These are phyloP conservation scores for Heliconius ethilla DNA, from an alignment of 2,888 invertebrate genomes.

Conservation along the genomic window DNA sequence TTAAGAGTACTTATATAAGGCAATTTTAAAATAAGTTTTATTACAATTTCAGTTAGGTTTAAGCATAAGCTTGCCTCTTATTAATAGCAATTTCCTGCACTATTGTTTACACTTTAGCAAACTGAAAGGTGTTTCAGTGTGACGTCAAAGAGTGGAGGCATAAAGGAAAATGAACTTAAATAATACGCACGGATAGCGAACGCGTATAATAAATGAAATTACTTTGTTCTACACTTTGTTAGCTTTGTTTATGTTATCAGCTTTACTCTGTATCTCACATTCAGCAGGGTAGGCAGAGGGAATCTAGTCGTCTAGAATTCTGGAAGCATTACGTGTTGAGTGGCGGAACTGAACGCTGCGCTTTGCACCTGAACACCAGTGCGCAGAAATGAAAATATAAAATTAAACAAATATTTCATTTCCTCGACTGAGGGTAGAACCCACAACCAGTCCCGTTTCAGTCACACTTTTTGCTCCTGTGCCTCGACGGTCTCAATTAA, in stretches of 20 bases:
- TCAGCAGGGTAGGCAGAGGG: too few species aligned
- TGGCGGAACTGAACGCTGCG: not conserved
- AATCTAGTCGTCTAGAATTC: too few species aligned
- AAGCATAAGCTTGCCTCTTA: not conserved
- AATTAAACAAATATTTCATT: too few species aligned
- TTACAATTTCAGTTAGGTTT: not conserved
- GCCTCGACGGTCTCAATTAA: too few species aligned
- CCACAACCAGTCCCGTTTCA: too few species aligned
- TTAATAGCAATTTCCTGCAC: constrained; percentile 3
- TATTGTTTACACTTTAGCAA: constrained; percentile 15
- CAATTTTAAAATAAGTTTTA: not conserved
- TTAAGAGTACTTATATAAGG: not conserved
- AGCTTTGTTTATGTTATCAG: too few species aligned
- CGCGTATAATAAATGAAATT: not conserved
- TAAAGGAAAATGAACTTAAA: constrained; percentile 10
- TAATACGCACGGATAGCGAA: not conserved
- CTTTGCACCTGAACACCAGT: not conserved
- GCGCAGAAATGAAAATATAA: too few species aligned
- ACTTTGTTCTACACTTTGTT: not conserved
- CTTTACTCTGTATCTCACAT: too few species aligned
- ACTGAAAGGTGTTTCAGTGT: constrained; percentile 8
- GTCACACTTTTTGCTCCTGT: too few species aligned
- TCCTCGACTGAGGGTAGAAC: too few species aligned
- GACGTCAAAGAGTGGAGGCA: not conserved
- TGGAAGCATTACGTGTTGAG: too few species aligned